phyloP scores from a whole-genome alignment of 64 coral and sea anemone genomes.

The Actinia tenebrosa region DNA sequence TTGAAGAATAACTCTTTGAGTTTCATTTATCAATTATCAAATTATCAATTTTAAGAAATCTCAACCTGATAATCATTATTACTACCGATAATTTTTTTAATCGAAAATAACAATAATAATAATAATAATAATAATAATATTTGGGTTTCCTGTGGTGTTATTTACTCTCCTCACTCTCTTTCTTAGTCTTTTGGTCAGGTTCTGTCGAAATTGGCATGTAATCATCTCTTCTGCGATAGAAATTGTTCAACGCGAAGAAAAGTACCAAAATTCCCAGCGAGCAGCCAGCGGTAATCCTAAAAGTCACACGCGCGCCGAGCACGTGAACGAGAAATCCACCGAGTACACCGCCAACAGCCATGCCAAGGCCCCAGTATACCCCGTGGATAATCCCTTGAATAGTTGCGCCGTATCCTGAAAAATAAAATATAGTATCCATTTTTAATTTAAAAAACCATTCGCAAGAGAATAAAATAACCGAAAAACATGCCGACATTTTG shows the following conservation, averaged over 20 bases:
- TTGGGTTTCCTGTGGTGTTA: constrained; percentile 2
- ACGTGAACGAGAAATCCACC: constrained; percentile 71
- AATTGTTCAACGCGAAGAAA: constrained; percentile 67
- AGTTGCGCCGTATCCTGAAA: constrained; percentile 67
- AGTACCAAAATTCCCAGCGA: constrained; percentile 65
- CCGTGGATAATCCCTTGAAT: constrained; percentile 94
- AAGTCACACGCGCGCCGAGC: constrained; percentile 66
- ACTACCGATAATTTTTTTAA: too few species aligned
- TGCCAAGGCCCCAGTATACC: constrained; percentile 89
- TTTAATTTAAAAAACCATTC: too few species aligned
- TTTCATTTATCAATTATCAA: too few species aligned
- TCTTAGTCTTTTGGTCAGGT: not conserved
- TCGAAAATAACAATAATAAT: too few species aligned
- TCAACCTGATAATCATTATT: too few species aligned
- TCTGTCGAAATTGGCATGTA: not conserved
- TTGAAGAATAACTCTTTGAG: too few species aligned
- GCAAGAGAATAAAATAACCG: too few species aligned
- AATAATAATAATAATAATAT: not conserved
- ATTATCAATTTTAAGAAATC: too few species aligned
- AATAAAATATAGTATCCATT: not conserved
- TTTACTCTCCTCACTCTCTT: not conserved
- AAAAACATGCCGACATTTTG: too few species aligned
- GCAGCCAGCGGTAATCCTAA: constrained; percentile 60
- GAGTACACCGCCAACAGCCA: constrained; percentile 76
- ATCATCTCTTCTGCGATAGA: constrained; percentile 10